A percentile compares a stretch with the other conserved stretches of the same genome.
Evolutionary conservation across 2,888 invertebrate genomes (phyloP).

Genomic region (Eurytoma adleriae): DNA sequence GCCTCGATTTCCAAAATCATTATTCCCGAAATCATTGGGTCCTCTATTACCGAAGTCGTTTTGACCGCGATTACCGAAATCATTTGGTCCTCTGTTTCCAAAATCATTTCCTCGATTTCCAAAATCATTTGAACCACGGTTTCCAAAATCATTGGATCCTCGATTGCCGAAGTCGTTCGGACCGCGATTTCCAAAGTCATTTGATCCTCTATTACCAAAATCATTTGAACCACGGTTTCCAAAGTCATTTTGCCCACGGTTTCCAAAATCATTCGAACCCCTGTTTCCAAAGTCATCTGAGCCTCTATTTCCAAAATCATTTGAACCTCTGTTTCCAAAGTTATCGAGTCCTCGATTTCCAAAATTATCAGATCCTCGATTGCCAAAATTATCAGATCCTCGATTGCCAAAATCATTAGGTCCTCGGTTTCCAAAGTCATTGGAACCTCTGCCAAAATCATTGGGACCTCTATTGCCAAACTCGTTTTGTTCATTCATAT

Average conservation of each 20-base stretch:
- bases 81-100: too few species aligned
- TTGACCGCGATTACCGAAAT: too few species aligned
- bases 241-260: slow-evolving; percentile 37
- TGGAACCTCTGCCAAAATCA: slow-evolving; percentile 17
- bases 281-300: slow-evolving; percentile 47
- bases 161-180: slow-evolving; percentile 41
- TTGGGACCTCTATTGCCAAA: slow-evolving; percentile 29
- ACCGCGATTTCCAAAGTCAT: too few species aligned
- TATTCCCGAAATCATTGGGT: too few species aligned
- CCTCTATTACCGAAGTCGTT: too few species aligned
- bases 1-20: too few species aligned
- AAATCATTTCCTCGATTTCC: too few species aligned
- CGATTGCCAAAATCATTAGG: slow-evolving; percentile 50
- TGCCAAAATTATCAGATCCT: slow-evolving; percentile 47
- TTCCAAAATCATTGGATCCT: slow-evolving; percentile 57
- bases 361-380: slow-evolving; percentile 35
- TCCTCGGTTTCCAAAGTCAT: slow-evolving; percentile 36
- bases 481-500: slow-evolving; percentile 42
- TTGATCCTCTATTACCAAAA: slow-evolving; percentile 44
- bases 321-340: background rate
- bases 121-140: too few species aligned
- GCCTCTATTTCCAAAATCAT: slow-evolving; percentile 55
- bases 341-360: slow-evolving; percentile 52
- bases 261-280: slow-evolving; percentile 13
- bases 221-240: slow-evolving; percentile 48